These are phyloP conservation scores for Orthosia cruda DNA, from an alignment of 2,888 invertebrate species.

Conservation along the genomic window DNA sequence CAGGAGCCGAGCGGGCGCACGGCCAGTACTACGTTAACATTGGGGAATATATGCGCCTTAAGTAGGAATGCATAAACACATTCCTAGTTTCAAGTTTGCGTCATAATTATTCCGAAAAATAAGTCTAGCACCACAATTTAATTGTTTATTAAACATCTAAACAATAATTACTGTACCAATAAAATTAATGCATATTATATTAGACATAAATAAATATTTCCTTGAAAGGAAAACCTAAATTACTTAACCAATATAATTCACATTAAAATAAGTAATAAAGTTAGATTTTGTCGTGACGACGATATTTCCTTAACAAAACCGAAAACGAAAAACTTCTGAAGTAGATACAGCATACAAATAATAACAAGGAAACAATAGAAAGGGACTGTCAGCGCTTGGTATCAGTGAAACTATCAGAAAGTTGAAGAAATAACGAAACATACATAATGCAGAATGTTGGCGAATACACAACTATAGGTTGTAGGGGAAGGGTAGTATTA, in stretches of 20 bases:
- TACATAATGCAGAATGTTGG: conserved; percentile 63
- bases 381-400: conserved; percentile 45
- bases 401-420: conserved; percentile 55
- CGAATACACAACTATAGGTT: conserved; percentile 49
- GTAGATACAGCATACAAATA: conserved; percentile 38
- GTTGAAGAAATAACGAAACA: conserved; percentile 51
- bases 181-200: not conserved
- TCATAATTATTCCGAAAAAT: conserved; percentile 10
- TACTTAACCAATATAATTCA: not conserved
- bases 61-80: no score
- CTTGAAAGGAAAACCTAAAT: not conserved
- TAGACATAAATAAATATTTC: not conserved
- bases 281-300: not conserved
- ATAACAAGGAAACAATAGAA: conserved; percentile 32
- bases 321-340: not conserved
- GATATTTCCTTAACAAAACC: conserved; percentile 11
- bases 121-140: not conserved
- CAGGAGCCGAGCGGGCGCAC: no score
- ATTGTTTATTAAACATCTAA: not conserved
- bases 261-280: not conserved
- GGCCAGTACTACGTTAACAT: no score
- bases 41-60: no score
- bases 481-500: conserved; percentile 22
- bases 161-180: not conserved
- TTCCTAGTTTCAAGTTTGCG: conserved; percentile 20